Evolutionary conservation across 1,140 invertebrate species (phyloP).

Genomic region (Drosophila quadrilineata): DNA sequence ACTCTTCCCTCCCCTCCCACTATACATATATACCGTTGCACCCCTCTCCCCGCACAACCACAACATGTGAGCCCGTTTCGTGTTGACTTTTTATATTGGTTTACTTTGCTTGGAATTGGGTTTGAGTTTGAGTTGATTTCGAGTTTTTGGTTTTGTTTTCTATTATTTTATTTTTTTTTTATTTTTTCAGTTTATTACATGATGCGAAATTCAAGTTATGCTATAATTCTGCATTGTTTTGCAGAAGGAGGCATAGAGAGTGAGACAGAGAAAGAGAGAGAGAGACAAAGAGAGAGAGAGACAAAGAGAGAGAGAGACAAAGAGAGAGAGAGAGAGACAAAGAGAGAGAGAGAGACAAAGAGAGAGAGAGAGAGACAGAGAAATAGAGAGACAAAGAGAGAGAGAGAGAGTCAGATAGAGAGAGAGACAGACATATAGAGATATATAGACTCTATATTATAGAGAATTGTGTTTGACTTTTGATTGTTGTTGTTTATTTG

Average conservation of each 20-base stretch:
- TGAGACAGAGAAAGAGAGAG: neutral
- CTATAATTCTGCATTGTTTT: conserved; percentile 76
- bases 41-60: too few species aligned
- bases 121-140: conserved; percentile 8
- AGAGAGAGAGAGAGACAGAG: neutral
- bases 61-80: too few species aligned
- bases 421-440: too few species aligned
- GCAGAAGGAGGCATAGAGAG: neutral
- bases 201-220: conserved; percentile 74
- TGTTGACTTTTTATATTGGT: too few species aligned
- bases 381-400: neutral
- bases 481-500: conserved; percentile 28
- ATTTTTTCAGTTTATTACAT: conserved; percentile 61
- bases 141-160: too few species aligned
- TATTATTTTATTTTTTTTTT: too few species aligned
- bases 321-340: neutral
- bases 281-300: neutral
- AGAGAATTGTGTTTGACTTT: conserved; percentile 18
- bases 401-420: neutral
- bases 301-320: neutral
- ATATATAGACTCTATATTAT: conserved; percentile 2
- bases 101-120: too few species aligned
- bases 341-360: neutral
- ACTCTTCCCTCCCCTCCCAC: too few species aligned
- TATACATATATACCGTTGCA: too few species aligned